Base-by-base conservation (phyloP, 1,140 invertebrate species). In the Phortica variegata region DNA sequence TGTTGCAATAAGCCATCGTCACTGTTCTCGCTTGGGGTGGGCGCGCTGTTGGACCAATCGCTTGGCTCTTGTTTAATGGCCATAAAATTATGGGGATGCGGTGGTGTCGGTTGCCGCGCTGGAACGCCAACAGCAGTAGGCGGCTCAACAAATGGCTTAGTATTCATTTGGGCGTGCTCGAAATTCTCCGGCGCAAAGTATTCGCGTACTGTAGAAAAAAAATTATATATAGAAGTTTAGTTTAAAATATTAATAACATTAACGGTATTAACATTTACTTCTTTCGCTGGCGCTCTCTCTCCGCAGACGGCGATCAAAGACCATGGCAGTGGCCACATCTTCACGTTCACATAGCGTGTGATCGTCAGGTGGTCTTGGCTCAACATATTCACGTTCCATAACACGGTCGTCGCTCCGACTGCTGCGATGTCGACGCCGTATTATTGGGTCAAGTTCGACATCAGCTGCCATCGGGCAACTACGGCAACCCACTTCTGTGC, bases 11-110 rank as follows among this genome's bases (percentile, higher is more conserved):
- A 5, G 6, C 6, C 13, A 13, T 36, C 33, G 33, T n/a, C n/a
- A 13, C 12, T 13, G 33, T 20, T 40, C 9, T 40, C 20, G 8
- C 21, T 38, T 15, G 26, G 59, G 15, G 31, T 20, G 15, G 54
- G 23, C 32, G 52, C 49, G 52, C 78, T 77, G 36, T 76, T 76
- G 16, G 57, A 65, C 80, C 80, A 81, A 54, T 81, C 80, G 7
- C 77, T 54, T 15, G 80, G 80, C 56, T 82, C 80, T 49, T 81
- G 79, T 52, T 81, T 82, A 19, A 81, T 80, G 33, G 79, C 73
- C 3, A 80, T 56, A 59, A 78, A 79, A 43, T 76, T 62, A 59
- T 56, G 78, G 33, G 66, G 60, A 60, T 76, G 65, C 32, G 71
- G 51, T 31, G 52, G 55, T 39, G 40, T 63, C 15, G 29, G 31